Evolutionary conservation across 2,113 vertebrate species (phyloP).

Genomic region (Larimichthys crocea): DNA sequence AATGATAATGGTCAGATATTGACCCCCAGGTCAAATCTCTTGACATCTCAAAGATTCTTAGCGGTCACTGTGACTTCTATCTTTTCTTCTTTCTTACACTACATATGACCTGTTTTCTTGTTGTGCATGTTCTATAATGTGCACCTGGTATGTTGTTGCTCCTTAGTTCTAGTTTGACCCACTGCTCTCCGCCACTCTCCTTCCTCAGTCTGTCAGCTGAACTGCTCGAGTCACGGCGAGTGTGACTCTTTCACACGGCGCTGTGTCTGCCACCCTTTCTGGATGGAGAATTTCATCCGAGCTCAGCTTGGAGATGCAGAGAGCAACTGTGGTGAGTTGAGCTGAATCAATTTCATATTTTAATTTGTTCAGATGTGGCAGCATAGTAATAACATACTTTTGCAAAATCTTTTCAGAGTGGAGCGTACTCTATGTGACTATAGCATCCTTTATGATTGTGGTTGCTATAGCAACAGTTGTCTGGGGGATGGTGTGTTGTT

Average conservation of each 20-base stretch:
- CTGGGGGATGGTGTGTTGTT: constrained; percentile 94
- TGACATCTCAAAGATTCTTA: neutral
- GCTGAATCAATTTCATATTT: neutral
- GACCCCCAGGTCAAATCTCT: constrained; percentile 3
- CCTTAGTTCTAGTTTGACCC: neutral
- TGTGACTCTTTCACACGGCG: constrained; percentile 95
- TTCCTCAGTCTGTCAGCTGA: constrained; percentile 93
- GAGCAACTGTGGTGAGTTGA: constrained; percentile 93
- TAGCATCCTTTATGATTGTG: constrained; percentile 94
- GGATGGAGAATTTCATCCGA: constrained; percentile 98
- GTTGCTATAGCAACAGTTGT: constrained; percentile 90
- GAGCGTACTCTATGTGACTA: constrained; percentile 97
- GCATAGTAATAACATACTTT: neutral
- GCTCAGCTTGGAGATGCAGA: constrained; percentile 91
- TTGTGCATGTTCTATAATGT: neutral
- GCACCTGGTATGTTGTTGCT: neutral
- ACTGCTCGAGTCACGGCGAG: constrained; percentile 95
- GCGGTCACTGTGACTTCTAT: neutral
- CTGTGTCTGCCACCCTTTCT: constrained; percentile 95
- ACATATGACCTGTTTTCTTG: too few species aligned
- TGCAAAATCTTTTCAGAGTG: constrained; percentile 87
- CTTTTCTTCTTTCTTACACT: neutral
- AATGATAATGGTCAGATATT: too few species aligned
- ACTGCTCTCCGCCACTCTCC: constrained; percentile 40
- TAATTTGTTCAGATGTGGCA: neutral